Evolutionary conservation across 2,113 vertebrate species (phyloP).

Genomic region (Glaucidium brasilianum): DNA sequence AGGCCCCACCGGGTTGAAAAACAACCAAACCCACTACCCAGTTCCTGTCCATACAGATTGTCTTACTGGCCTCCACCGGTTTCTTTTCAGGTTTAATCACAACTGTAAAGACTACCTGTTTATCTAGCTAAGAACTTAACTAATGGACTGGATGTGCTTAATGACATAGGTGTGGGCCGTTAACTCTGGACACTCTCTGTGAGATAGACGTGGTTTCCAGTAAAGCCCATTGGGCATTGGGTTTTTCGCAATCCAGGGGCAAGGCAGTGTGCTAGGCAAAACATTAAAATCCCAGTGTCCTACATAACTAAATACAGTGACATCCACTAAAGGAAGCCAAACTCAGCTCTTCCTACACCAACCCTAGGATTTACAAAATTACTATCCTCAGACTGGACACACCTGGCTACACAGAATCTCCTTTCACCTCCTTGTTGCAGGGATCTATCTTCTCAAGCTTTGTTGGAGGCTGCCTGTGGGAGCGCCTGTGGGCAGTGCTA

Average conservation of each 20-base stretch:
- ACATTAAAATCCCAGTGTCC: background rate
- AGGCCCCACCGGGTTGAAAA: background rate
- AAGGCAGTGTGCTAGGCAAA: background rate
- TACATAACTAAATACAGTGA: background rate
- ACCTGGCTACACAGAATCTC: background rate
- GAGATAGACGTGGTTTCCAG: background rate
- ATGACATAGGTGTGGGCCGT: background rate
- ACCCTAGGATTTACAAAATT: background rate
- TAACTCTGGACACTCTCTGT: background rate
- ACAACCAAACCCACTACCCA: background rate
- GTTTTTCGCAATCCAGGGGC: background rate
- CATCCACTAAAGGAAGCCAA: background rate
- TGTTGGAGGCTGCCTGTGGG: background rate
- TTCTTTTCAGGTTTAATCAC: background rate
- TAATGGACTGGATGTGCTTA: background rate
- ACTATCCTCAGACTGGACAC: background rate
- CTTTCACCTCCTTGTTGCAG: fast-evolving
- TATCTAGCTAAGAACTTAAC: background rate
- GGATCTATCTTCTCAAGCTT: background rate
- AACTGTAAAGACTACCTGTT: background rate
- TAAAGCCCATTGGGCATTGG: background rate
- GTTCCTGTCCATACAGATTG: background rate
- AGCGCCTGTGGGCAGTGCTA: background rate
- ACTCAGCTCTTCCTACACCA: background rate
- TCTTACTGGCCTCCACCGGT: background rate